A percentile compares a stretch with the other conserved stretches of the same genome.
These are phyloP conservation scores for Sibirionetta formosa DNA, from an alignment of 2,797 vertebrate genomes.

Conservation along the genomic window DNA sequence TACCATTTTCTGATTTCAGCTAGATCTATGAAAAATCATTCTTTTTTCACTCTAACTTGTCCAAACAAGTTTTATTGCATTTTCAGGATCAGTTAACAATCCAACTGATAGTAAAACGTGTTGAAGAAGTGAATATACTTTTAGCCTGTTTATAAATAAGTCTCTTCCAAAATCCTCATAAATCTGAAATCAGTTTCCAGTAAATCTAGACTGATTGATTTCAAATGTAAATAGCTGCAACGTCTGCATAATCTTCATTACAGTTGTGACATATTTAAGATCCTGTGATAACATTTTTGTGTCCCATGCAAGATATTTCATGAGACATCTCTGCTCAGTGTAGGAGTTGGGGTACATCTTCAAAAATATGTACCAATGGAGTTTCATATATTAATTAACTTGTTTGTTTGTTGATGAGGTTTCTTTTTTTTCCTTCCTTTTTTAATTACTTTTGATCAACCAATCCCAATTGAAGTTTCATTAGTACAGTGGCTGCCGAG, in stretches of 20 bases:
- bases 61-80: neutral
- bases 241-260: neutral
- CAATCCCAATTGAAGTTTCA: neutral
- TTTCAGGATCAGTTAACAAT: neutral
- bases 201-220: neutral
- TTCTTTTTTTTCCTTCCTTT: neutral
- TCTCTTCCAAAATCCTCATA: neutral
- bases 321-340: neutral
- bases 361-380: neutral
- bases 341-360: neutral
- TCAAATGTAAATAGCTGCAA: neutral
- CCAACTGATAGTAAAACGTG: neutral
- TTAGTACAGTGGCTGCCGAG: neutral
- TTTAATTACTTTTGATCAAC: neutral
- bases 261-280: neutral
- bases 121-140: neutral
- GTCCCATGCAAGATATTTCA: neutral
- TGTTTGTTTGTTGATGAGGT: neutral
- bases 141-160: neutral
- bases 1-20: neutral
- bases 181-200: neutral
- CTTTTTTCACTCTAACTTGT: neutral
- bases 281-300: neutral
- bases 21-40: neutral
- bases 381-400: neutral